Evolutionary conservation across 1,140 invertebrate species (phyloP).

Genomic region (Phymorhynchus buccinoides): DNA sequence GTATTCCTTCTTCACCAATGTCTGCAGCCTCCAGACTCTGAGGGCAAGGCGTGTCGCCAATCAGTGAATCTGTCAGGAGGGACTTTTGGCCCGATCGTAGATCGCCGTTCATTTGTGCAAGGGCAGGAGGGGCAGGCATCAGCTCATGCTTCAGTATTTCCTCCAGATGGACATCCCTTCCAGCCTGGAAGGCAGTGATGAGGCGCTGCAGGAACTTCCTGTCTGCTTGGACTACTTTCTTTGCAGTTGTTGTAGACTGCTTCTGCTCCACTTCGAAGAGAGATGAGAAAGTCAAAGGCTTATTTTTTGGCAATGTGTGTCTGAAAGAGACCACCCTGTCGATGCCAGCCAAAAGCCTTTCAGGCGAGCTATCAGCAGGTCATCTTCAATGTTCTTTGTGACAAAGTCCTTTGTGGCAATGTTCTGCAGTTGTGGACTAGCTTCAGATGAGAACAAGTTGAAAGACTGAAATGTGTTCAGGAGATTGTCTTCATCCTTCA

Average conservation of each 20-base stretch:
- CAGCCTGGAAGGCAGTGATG: not conserved
- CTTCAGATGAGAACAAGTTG: not conserved
- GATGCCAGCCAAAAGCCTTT: slow-evolving; percentile 7
- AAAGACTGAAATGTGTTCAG: slow-evolving; percentile 8
- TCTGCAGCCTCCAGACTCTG: not conserved
- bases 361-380: slow-evolving; percentile 1
- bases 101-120: not conserved
- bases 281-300: not conserved
- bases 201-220: slow-evolving; percentile 10
- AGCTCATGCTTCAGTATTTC: slow-evolving; percentile 3
- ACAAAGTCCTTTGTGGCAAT: not conserved
- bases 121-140: not conserved
- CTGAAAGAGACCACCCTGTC: not conserved
- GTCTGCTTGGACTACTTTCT: slow-evolving; percentile 7
- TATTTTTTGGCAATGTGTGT: not conserved
- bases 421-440: not conserved
- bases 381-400: not conserved
- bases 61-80: not conserved
- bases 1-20: not conserved
- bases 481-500: slow-evolving; percentile 2
- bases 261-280: not conserved
- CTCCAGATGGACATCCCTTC: not conserved
- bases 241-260: slow-evolving; percentile 1
- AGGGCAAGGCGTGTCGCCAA: slow-evolving; percentile 1
- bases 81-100: not conserved